Base-by-base conservation (phyloP, 2,888 invertebrate genomes). In the Folsomia manolachei region DNA sequence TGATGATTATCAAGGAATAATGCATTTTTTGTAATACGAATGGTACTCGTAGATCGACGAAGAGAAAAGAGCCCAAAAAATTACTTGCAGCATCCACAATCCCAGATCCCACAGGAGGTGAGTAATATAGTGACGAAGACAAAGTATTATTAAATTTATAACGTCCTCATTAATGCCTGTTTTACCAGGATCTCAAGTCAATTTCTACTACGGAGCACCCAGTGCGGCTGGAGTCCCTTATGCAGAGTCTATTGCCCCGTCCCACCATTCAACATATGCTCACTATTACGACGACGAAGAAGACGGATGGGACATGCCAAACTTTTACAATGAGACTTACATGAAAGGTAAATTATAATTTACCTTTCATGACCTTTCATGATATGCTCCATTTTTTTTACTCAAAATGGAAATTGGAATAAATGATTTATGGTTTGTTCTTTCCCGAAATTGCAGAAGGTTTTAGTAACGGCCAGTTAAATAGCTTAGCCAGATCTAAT, bases 231-330 rank as follows among this genome's bases (percentile, higher is more conserved):
- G n/a, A n/a, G n/a, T n/a, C n/a, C 95, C 95, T 0, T 95, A 95
- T 85, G 95, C 95, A 65, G 95, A 95, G 84, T 94, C 94, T 70
- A 95, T 95, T 81, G 95, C 95, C 0, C 95, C 95, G 0, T 95
- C 95, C 4, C 95, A 95, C 84, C 95, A 95, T 83, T 95, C 94
- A 64, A 95, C 95, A 0, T 95, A 95, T 84, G 95, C 95, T 1
- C 95, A 95, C 83, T 95, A 95, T 84, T 95, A 95, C 81, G 95
- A 95, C 83, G 95, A 95, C 81, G 95, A 95, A 83, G 95, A 95
- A 84, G 95, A 95, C 82, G 95, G 95, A 63, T 95, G 95, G 95
- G 95, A 95, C 83, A 95, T 95, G 95, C 95, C 95, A 0, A 95
- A 95, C 85, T 95, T 95, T 85, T 95, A 95, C 85, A 95, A 95